phyloP scores from a whole-genome alignment of 92 coral and sea anemone species.

The Pocillopora grandis region DNA sequence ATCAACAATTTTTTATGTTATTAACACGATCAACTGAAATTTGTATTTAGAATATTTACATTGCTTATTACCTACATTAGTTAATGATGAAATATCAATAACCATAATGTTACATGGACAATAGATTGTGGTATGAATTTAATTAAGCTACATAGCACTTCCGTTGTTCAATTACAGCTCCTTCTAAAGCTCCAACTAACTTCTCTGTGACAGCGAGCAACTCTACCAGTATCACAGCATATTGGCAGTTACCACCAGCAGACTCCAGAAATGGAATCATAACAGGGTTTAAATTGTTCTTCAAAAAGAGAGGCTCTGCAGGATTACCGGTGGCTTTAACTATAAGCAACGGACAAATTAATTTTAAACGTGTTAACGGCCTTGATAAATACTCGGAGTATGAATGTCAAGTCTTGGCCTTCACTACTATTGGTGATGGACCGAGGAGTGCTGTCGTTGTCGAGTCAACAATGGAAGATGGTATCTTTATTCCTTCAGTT shows the following conservation, averaged over 20 bases:
- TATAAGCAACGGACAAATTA: neutral
- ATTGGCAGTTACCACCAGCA: constrained; percentile 14
- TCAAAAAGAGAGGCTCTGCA: neutral
- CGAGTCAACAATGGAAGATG: neutral
- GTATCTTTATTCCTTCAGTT: neutral
- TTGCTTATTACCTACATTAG: no score
- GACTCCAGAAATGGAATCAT: constrained; percentile 20
- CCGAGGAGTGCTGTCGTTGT: neutral
- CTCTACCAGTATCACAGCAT: constrained; percentile 16
- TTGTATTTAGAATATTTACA: no score
- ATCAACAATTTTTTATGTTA: no score
- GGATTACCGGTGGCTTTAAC: neutral
- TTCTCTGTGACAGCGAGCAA: constrained; percentile 16
- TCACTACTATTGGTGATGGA: constrained; percentile 34
- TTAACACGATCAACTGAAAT: no score
- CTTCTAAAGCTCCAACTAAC: constrained; percentile 23
- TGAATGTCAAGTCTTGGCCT: constrained; percentile 40
- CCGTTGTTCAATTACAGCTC: constrained; percentile 1
- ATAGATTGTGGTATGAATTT: neutral
- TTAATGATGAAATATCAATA: no score
- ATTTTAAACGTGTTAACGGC: neutral
- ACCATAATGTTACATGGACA: no score
- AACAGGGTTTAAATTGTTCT: constrained; percentile 2
- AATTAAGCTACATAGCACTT: neutral
- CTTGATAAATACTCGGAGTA: neutral